Evolutionary conservation across 2,888 invertebrate species (phyloP).

Genomic region (Rhagonycha fulva): DNA sequence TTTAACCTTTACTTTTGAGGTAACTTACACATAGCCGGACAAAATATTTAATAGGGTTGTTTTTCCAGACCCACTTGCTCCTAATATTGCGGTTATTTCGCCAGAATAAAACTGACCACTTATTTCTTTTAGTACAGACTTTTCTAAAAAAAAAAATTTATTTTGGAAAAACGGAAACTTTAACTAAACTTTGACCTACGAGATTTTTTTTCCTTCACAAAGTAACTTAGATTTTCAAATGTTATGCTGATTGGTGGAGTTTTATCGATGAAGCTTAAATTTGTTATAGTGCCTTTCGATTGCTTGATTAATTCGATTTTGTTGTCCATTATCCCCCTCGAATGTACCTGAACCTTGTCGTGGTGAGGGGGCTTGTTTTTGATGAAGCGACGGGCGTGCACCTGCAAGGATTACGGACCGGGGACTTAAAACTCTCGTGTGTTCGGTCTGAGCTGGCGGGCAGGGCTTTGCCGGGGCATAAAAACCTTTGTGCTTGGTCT

Average conservation of each 20-base stretch:
- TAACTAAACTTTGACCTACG: slow-evolving; percentile 38
- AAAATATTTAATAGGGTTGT: slow-evolving; percentile 76
- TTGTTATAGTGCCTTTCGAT: background rate
- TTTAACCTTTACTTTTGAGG: background rate
- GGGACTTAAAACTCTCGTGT: too few species aligned
- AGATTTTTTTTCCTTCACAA: slow-evolving; percentile 52
- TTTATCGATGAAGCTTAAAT: slow-evolving; percentile 34
- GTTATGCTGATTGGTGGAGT: slow-evolving; percentile 63
- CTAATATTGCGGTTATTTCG: slow-evolving; percentile 72
- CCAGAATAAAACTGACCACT: slow-evolving; percentile 66
- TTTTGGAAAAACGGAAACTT: background rate
- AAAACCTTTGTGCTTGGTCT: too few species aligned
- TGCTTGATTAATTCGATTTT: background rate
- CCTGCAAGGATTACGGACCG: too few species aligned
- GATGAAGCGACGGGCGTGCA: too few species aligned
- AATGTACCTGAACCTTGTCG: too few species aligned
- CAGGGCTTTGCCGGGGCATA: too few species aligned
- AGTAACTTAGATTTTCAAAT: slow-evolving; percentile 63
- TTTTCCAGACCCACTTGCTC: slow-evolving; percentile 79
- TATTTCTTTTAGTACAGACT: slow-evolving; percentile 59
- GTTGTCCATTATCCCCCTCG: too few species aligned
- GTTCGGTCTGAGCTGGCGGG: too few species aligned
- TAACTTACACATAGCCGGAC: slow-evolving; percentile 74
- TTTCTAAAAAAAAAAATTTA: slow-evolving; percentile 47
- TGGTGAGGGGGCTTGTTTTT: too few species aligned